Percentiles rank a stretch among this genome's conserved stretches.
These are phyloP conservation scores for Glossosoma conforme DNA, from an alignment of 1,140 invertebrate species.

Conservation along the genomic window DNA sequence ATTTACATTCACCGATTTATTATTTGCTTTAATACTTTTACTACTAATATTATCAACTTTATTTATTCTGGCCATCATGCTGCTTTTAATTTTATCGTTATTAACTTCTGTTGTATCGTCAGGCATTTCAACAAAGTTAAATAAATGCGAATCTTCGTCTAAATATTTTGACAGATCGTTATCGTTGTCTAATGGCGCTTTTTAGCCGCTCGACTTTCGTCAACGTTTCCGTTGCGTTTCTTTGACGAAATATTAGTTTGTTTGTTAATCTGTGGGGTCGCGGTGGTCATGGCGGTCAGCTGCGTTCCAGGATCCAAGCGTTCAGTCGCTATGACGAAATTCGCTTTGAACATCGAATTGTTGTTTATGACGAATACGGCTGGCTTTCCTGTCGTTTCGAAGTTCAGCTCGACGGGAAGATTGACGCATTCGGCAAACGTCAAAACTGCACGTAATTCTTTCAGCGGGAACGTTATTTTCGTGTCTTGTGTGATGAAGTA, in stretches of 20 bases:
- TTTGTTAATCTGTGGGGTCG: no score
- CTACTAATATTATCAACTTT: no score
- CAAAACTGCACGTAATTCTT: conserved; percentile 74
- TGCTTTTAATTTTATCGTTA: no score
- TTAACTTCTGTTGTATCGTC: conserved; percentile 20
- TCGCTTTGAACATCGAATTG: conserved; percentile 64
- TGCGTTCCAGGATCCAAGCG: conserved; percentile 52
- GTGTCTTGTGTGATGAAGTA: conserved; percentile 63
- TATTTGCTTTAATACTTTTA: no score
- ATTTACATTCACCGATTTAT: no score
- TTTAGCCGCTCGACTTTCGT: conserved; percentile 29
- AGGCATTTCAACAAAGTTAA: conserved; percentile 45
- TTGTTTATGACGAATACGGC: conserved; percentile 61
- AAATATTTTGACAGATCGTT: conserved; percentile 38
- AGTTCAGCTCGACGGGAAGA: conserved; percentile 63
- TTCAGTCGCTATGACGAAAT: conserved; percentile 73
- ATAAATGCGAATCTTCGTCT: conserved; percentile 46
- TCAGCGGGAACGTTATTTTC: conserved; percentile 77
- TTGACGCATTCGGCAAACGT: conserved; percentile 69
- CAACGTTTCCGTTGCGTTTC: conserved; percentile 26
- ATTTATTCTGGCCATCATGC: no score
- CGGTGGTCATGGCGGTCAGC: conserved; percentile 37
- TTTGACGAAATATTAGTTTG: conserved; percentile 5
- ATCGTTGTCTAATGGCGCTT: conserved; percentile 37
- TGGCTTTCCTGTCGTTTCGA: conserved; percentile 69